Evolutionary conservation across 2,797 vertebrate species (phyloP), one percentile per base, ranked within the genome.

Genomic region (Pangasius sanitwongsei): DNA sequence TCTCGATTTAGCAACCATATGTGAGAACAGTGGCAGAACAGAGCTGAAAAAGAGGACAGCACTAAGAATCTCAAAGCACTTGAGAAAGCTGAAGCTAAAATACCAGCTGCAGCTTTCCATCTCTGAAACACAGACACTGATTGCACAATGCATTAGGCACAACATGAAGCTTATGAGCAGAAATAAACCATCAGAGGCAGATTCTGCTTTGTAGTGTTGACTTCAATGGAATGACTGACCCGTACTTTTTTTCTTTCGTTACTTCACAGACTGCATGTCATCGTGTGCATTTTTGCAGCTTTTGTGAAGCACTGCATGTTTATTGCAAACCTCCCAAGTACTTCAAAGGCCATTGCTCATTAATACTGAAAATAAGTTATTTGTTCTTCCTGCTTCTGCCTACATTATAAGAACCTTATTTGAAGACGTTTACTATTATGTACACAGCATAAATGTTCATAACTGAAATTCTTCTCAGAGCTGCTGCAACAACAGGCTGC

Each of bases 141-240:
- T 37, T 85, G 86, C 78, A 87, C 83, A 55, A 57, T 81, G 63
- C 75, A 69, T 84, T 74, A 75, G 80, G 70, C 87, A 89, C 74
- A 61, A 89, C 78, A 92, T 85, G 67, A 82, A 91, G 72, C 77
- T 44, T 16, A 82, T 50, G 7, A 82, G 61, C 44, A 83, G 37
- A 28, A 69, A n/a, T 25, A 65, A 81, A 55, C 18, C 67, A 74
- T 6, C 15, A 81, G 77, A 28, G 70, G 55, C 55, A 67, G 48
- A 13, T 70, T 34, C 41, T 65, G 41, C 57, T 82, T n/a, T 70
- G 50, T 63, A 84, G 83, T 86, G 65, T 53, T 67, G 41, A 86
- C 50, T 61, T 86, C 20, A 85, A 55, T 78, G 86, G 74, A 89
- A 90, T 65, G 70, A 87, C 57, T 55, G 87, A 74, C 80, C 69